Evolutionary conservation across 2,888 invertebrate genomes (phyloP), one percentile per base, ranked within the genome.

Genomic region (Oasisia sp.): DNA sequence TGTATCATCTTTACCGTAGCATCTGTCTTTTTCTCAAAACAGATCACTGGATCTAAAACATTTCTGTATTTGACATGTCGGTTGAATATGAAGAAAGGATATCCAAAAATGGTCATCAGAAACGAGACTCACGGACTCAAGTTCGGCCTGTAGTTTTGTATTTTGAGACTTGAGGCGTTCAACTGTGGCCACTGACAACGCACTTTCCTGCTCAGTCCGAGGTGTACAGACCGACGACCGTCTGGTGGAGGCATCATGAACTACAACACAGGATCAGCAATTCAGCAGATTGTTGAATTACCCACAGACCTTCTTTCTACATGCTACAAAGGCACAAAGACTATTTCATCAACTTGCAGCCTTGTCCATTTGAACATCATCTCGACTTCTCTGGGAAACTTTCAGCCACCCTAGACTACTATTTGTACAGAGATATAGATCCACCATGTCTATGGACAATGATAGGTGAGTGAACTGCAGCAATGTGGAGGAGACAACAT

Each of bases 81-180:
- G 74, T 74, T 74, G 74, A 7, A 27, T 74, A n/a, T 7, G 38
- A 38, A 38, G 2, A 38, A 74, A 74, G 27, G n/a, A 74, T n/a
- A 27, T 19, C 4, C 0, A 19, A 27, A 74, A 7, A 27, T 19
- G 45, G 56, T 32, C 32, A 38, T 12, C 3, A 14, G 14, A 50
- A 12, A 50, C 2, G 14, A 32, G 5, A 92, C 92, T 90, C 58
- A 92, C 92, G 4, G 45, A 92, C 38, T 92, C 92, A n/a, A 92
- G 45, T 58, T 92, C 92, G 0, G 92, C n/a, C 91, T 92, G 92
- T 32, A 91, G 89, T 50, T 92, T 94, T 2, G 93, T 91, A 5
- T 94, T 92, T 91, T 95, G 95, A 27, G 94, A 94, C 91, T 95
- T 94, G 91, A 94, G 93, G 58, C 94, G 94, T 93, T 95, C 95